Percentiles rank a stretch among this genome's conserved stretches.
Evolutionary conservation across 2,888 invertebrate genomes (phyloP).

Genomic region (Lasioglossum oenotherae): DNA sequence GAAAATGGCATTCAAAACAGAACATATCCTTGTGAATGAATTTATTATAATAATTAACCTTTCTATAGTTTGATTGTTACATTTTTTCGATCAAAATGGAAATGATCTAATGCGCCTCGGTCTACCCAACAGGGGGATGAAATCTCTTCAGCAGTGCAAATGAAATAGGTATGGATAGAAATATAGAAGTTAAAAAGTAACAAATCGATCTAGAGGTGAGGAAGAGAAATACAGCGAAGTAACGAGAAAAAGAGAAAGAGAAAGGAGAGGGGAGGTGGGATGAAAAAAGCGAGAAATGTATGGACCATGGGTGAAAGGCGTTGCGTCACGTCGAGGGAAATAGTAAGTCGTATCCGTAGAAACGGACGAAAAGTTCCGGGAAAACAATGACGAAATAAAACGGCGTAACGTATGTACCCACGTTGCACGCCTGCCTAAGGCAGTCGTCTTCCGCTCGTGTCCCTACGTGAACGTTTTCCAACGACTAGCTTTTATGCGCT

Average conservation of each 20-base stretch:
- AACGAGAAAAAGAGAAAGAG: not conserved
- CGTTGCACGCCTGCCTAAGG: conserved; percentile 48
- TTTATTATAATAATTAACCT: not conserved
- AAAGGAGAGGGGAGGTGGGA: not conserved
- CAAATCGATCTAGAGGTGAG: not conserved
- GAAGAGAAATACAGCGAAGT: not conserved
- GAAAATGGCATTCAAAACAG: too few relatives aligned
- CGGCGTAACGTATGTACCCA: conserved; percentile 66
- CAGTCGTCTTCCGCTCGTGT: conserved; percentile 49
- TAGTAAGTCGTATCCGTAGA: conserved; percentile 54
- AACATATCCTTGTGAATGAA: not conserved
- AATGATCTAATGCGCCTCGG: not conserved
- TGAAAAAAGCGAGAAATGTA: conserved; percentile 32
- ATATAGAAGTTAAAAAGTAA: not conserved
- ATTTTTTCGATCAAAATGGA: not conserved
- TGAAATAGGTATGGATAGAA: not conserved
- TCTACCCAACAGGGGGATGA: not conserved
- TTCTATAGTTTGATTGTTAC: not conserved
- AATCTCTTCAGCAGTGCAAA: not conserved
- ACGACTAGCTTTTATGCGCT: conserved; percentile 57
- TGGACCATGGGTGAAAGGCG: conserved; percentile 53
- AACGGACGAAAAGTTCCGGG: conserved; percentile 63
- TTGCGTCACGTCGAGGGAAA: conserved; percentile 51
- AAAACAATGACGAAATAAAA: conserved; percentile 72
- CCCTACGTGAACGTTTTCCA: conserved; percentile 58